These are phyloP conservation scores for Sibirionetta formosa DNA, from an alignment of 2,797 vertebrate genomes.

Conservation along the genomic window DNA sequence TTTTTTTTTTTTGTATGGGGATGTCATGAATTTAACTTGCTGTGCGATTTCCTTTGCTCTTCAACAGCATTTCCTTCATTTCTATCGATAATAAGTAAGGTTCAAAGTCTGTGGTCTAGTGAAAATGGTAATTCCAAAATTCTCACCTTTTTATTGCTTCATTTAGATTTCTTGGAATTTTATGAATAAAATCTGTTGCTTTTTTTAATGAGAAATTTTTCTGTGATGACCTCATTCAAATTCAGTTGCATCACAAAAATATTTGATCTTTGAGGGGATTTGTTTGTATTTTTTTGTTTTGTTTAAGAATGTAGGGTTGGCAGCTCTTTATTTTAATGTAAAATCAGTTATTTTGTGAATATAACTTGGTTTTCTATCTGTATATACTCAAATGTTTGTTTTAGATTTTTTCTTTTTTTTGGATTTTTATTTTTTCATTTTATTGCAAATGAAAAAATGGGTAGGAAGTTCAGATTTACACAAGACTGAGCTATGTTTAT, in stretches of 20 bases:
- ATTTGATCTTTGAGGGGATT: not conserved
- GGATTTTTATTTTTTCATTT: not conserved
- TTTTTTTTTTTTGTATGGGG: not conserved
- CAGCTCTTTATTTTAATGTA: not conserved
- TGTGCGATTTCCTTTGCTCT: not conserved
- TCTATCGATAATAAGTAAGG: not conserved
- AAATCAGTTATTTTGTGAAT: not conserved
- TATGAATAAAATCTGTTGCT: not conserved
- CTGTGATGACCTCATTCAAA: not conserved
- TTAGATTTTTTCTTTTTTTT: not conserved
- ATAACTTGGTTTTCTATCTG: not conserved
- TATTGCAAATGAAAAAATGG: not conserved
- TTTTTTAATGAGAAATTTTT: not conserved
- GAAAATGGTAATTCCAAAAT: not conserved
- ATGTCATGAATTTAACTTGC: not conserved
- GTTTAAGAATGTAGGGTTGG: not conserved
- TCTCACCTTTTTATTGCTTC: not conserved
- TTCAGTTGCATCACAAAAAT: not conserved
- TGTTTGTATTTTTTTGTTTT: not conserved
- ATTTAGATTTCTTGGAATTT: not conserved
- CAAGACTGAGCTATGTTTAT: accelerated
- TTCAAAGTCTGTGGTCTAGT: not conserved
- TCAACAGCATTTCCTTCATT: not conserved
- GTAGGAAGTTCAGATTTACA: not conserved
- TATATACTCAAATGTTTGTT: not conserved